phyloP scores from a whole-genome alignment of 2,888 invertebrate species.

The Pycnomerus fuliginosus region DNA sequence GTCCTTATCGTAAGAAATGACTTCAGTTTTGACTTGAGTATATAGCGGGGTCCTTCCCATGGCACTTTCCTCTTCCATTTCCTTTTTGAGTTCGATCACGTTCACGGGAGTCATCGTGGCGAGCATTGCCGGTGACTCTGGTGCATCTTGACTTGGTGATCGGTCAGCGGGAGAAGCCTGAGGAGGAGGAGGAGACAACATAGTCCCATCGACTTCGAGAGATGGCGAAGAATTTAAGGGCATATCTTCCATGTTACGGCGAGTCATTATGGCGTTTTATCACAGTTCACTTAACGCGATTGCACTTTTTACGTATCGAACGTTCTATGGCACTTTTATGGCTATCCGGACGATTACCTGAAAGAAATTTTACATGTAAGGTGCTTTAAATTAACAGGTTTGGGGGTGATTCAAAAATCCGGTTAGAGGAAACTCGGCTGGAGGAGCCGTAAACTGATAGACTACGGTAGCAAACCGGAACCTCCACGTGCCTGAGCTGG shows the following conservation, averaged over 20 bases:
- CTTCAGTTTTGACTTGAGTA: slow-evolving; percentile 60
- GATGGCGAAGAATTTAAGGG: slow-evolving; percentile 43
- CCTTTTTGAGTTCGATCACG: slow-evolving; percentile 71
- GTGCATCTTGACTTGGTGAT: slow-evolving; percentile 57
- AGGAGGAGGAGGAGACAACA: slow-evolving; percentile 55
- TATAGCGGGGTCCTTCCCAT: slow-evolving; percentile 61
- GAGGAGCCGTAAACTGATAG: slow-evolving; percentile 22
- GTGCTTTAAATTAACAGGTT: too few relatives aligned
- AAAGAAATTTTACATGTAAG: too few relatives aligned
- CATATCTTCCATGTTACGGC: slow-evolving; percentile 48
- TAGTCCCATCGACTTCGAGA: slow-evolving; percentile 39
- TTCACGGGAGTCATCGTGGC: slow-evolving; percentile 88
- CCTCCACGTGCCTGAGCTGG: slow-evolving; percentile 45
- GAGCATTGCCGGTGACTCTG: slow-evolving; percentile 72
- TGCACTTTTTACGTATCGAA: slow-evolving; percentile 48
- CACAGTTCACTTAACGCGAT: slow-evolving; percentile 48
- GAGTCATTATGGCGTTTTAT: slow-evolving; percentile 49
- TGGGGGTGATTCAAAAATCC: slow-evolving; percentile 33
- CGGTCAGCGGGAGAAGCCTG: slow-evolving; percentile 56
- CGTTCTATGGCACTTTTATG: slow-evolving; percentile 46
- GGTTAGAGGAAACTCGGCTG: slow-evolving; percentile 22
- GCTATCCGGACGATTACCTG: slow-evolving; percentile 29
- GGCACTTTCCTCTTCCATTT: slow-evolving; percentile 64
- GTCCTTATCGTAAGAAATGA: slow-evolving; percentile 53
- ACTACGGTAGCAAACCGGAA: slow-evolving; percentile 40